Percentiles rank a stretch among this genome's conserved stretches.
These are phyloP conservation scores for Empis stercorea DNA, from an alignment of 2,888 invertebrate species.

Conservation along the genomic window DNA sequence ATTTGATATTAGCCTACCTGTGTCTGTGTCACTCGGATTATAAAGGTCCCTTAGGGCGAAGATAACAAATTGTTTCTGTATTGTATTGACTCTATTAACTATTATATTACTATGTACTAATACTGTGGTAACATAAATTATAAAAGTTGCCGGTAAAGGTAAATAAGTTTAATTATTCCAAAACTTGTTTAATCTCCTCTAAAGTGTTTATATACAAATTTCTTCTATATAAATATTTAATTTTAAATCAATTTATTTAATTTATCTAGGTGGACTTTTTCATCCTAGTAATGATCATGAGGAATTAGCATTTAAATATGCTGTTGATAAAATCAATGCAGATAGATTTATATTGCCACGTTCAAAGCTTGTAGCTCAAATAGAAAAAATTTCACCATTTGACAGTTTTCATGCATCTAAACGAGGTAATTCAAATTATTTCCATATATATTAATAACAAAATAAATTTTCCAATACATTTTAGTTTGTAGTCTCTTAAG, in stretches of 20 bases:
- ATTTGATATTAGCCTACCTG: no score
- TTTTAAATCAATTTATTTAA: neutral
- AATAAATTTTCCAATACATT: no score
- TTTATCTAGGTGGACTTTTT: constrained; percentile 62
- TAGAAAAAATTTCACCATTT: constrained; percentile 77
- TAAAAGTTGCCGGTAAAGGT: neutral
- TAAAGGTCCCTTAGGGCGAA: no score
- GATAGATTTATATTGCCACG: constrained; percentile 69
- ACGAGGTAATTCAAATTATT: constrained; percentile 48
- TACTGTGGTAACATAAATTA: neutral
- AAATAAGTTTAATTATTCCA: no score
- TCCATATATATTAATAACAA: no score
- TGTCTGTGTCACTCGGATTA: no score
- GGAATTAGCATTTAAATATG: constrained; percentile 84
- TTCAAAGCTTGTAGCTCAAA: constrained; percentile 75
- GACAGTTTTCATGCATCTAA: constrained; percentile 92
- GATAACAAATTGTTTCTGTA: no score
- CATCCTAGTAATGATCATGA: constrained; percentile 79
- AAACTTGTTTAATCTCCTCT: no score
- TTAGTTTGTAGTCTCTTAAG: constrained; percentile 80
- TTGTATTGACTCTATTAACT: no score
- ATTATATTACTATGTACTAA: no score
- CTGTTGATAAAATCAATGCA: constrained; percentile 79
- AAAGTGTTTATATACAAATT: neutral
- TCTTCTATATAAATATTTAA: neutral